Base-by-base conservation (phyloP, 2,888 invertebrate species). In the Zaprionus bogoriensis region DNA sequence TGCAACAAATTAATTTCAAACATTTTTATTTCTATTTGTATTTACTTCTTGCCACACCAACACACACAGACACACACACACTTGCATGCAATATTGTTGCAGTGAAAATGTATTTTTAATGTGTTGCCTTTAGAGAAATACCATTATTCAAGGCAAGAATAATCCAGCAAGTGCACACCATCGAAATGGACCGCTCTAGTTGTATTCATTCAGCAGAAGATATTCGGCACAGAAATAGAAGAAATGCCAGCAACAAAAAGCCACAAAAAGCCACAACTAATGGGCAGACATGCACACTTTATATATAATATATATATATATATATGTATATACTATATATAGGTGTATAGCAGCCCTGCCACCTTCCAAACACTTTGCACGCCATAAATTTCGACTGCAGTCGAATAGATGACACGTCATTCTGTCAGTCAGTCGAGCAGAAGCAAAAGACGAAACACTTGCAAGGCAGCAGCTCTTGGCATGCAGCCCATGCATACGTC, bases 361-460 rank as follows among this genome's bases (percentile, higher is more conserved):
- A 44, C 41, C 71, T 60, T 44, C 44, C 65, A 44, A 54, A 52
- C 65, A 72, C 72, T 82, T 76, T 60, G 47, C 54, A 59, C 60
- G 70, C 68, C 63, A 53, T 70, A 19, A 50, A 28, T 58, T 48
- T 67, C 62, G 57, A 66, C 59, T 81, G 77, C 74, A 73, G 64
- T 61, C 45, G 66, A 61, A 83, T 74, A 71, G 55, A 67, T 67
- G 72, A 55, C 78, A 67, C 78, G 74, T 73, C 85, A 77, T 47
- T 64, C 52, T 57, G 66, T 36, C 69, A 62, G 23, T 41, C 55
- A 58, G 47, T 28, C 48, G 39, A 20, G 2, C n/a, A 45, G 41
- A 30, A 6, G 17, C 6, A 28, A n/a, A n/a, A n/a, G n/a, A n/a
- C n/a, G 12, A 39, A 23, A 39, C 51, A 27, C 10, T 47, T 28